A percentile compares a stretch with the other conserved stretches of the same genome.
Conservation (phyloP, 2,888 invertebrate species). For the Galerucella pusilla region DNA sequence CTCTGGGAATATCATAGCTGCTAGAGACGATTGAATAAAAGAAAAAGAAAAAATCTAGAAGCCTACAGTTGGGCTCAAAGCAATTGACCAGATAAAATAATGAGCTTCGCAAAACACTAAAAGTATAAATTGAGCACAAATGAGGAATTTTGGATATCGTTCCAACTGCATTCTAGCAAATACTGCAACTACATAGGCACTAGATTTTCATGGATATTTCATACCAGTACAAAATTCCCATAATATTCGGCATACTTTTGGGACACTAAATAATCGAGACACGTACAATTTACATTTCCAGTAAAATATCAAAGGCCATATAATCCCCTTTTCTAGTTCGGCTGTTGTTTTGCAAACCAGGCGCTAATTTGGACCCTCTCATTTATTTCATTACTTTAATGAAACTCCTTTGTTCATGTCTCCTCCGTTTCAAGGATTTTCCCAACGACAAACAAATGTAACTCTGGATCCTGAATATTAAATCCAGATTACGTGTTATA, state of each 20-base stretch:
- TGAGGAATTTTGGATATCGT: background rate
- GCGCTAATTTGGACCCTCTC: constrained; percentile 59
- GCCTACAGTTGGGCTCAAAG: no score
- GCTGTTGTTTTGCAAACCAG: constrained; percentile 57
- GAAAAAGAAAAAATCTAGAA: no score
- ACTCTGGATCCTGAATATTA: constrained; percentile 35
- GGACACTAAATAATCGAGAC: constrained; percentile 57
- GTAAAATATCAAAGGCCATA: constrained; percentile 57
- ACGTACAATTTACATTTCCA: constrained; percentile 56
- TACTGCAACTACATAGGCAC: background rate
- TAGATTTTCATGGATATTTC: background rate
- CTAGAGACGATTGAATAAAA: no score
- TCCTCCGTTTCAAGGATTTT: constrained; percentile 54
- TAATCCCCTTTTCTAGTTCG: constrained; percentile 51
- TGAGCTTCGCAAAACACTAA: no score
- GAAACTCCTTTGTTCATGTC: constrained; percentile 59
- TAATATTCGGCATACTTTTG: constrained; percentile 53
- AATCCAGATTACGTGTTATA: constrained; percentile 35
- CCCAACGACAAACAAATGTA: constrained; percentile 45
- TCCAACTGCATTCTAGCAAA: background rate
- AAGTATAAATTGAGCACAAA: background rate
- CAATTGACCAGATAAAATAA: no score
- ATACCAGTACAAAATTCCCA: constrained; percentile 46
- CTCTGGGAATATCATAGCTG: no score
- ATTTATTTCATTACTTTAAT: constrained; percentile 61